A percentile compares a stretch with the other conserved stretches of the same genome.
These are phyloP conservation scores for Neuroscelio doddi DNA, from an alignment of 2,888 invertebrate genomes.

Conservation along the genomic window DNA sequence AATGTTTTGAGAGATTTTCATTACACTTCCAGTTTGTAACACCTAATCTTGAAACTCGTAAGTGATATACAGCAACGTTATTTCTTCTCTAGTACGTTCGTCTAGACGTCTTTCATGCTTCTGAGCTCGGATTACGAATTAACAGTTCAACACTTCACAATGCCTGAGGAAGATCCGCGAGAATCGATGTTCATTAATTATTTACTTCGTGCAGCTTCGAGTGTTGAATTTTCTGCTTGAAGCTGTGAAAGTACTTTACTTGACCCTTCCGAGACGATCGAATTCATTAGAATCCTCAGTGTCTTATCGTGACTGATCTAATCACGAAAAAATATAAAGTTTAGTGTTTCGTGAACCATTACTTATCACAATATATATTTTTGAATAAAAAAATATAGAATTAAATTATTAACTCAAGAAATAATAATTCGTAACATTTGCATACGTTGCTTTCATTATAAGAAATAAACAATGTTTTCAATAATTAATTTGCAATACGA, in stretches of 20 bases:
- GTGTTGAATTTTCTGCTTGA: slow-evolving; percentile 17
- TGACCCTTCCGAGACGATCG: slow-evolving; percentile 37
- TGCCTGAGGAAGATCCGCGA: slow-evolving; percentile 17
- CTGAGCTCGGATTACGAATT: not conserved
- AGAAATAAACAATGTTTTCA: too few species aligned
- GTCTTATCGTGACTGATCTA: slow-evolving; percentile 13
- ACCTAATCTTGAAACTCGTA: too few species aligned
- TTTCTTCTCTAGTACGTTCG: slow-evolving; percentile 8
- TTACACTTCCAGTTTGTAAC: too few species aligned
- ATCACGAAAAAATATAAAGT: not conserved
- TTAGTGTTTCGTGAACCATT: too few species aligned
- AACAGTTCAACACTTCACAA: slow-evolving; percentile 1
- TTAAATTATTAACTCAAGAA: too few species aligned
- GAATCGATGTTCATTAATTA: slow-evolving; percentile 18
- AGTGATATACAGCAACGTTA: too few species aligned
- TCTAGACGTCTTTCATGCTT: slow-evolving; percentile 6
- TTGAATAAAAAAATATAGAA: too few species aligned
- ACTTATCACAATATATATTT: too few species aligned
- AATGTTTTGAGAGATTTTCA: too few species aligned
- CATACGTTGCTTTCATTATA: too few species aligned
- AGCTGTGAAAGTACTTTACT: slow-evolving; percentile 24
- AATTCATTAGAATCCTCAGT: slow-evolving; percentile 11
- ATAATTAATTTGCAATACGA: too few species aligned
- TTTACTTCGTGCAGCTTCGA: slow-evolving; percentile 13
- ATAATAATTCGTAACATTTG: too few species aligned